Base-by-base conservation (phyloP, 2,113 vertebrate species). In the Hirundichthys speculiger region DNA sequence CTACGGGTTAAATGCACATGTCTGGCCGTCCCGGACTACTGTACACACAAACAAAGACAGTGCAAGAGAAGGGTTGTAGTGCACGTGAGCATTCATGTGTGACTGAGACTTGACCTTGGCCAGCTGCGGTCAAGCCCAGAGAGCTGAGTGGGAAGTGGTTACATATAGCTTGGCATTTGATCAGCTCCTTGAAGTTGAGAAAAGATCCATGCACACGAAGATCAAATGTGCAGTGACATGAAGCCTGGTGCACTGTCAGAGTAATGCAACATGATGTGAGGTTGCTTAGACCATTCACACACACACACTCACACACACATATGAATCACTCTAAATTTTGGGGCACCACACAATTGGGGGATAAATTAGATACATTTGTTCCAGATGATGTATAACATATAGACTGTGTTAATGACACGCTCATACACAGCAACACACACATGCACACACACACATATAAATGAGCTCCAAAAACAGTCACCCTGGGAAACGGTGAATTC, bases 401-500 rank as follows among this genome's bases (percentile, higher is more conserved):
- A 89, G 86, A 83, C 77, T 79, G 70, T 72, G 81, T 82, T 89
- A 85, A 88, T 80, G 78, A 76, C 84, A 85, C 79, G 73, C 64
- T 73, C 56, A 72, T 79, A 68, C 57, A 34, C 30, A 34, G 5
- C 11, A 34, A 34, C 30, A 10, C 30, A 9, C 30, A 34, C 30
- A 34, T 34, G 30, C 30, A 34, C 30, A 77, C 27, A 70, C 65
- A 70, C 75, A 81, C 75, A 74, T 73, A 87, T 73, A 87, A 77
- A 88, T 77, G 82, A 89, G 81, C 81, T 86, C 87, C 84, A 85
- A 92, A 91, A 92, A 91, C 85, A 91, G 88, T 71, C 80, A 80
- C 84, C 84, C 77, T 90, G 90, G 88, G 88, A 91, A 92, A 89
- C 86, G 88, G 91, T 92, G 88, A 91, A 92, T 93, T 93, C 91